phyloP scores from a whole-genome alignment of 2,797 vertebrate species.

The Phrynocephalus guinanensis region DNA sequence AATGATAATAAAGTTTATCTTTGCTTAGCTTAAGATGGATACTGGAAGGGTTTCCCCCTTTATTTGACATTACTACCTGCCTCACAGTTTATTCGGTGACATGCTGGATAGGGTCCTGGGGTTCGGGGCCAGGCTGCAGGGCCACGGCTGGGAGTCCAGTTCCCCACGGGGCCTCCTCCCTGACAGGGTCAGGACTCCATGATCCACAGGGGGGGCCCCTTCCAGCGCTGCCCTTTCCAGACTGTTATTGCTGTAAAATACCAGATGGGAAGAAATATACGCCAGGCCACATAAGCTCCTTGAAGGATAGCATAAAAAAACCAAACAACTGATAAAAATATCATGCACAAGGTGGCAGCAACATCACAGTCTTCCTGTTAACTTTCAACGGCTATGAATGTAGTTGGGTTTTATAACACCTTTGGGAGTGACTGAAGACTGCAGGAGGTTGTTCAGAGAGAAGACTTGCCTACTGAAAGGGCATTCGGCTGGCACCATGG shows the following conservation, averaged over 20 bases:
- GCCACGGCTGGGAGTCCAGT: no score
- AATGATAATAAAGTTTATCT: no score
- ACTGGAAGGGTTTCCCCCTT: neutral
- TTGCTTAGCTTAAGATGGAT: neutral
- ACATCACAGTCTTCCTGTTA: neutral
- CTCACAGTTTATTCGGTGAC: no score
- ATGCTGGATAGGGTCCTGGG: no score
- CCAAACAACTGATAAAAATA: neutral
- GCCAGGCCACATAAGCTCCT: no score
- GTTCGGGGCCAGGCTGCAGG: no score
- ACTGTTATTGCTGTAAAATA: neutral
- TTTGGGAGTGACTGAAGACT: neutral
- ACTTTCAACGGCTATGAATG: neutral
- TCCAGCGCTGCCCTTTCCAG: no score
- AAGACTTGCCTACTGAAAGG: neutral
- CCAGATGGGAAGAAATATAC: neutral
- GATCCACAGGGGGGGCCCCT: no score
- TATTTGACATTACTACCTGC: neutral
- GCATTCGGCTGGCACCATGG: neutral
- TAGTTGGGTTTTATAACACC: neutral
- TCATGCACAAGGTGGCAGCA: constrained; percentile 34
- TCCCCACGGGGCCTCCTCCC: no score
- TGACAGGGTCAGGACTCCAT: no score
- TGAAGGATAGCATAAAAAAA: neutral
- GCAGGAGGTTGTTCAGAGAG: neutral